Base-by-base conservation (phyloP, 2,888 invertebrate species). In the Deilephila elpenor region DNA sequence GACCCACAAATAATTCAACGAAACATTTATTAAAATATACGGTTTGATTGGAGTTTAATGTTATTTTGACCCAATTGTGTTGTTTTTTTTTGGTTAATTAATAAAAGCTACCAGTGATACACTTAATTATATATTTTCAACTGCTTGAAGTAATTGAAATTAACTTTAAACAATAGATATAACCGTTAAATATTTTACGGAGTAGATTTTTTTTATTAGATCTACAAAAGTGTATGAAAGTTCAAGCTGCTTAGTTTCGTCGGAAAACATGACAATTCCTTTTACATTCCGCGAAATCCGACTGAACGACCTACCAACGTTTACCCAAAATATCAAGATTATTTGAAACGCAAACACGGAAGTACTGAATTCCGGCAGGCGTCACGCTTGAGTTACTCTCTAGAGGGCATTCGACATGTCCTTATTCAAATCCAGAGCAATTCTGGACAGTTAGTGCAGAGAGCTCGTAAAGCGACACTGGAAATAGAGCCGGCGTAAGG, bases 401-500 rank as follows among this genome's bases (percentile, higher is more conserved):
- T 17, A 1, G 34, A 73, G 37, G 17, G 20, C 56, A 60, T 73
- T 61, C 70, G 61, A 60, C 61, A 64, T 71, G 75, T 79, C 80
- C 80, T 76, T 78, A 80, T 80, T 79, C 79, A 79, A 79, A 81
- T 78, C 78, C 79, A 77, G 79, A 78, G 81, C 81, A 82, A 73
- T 71, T 71, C 76, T 79, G 86, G 85, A 87, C 85, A 86, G 87
- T 91, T 89, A 90, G 86, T 83, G 82, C 81, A 59, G 59, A 73
- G 74, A 77, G 79, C 82, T 87, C 91, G 86, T 90, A 91, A 90
- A 92, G 85, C 84, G 79, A 75, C 73, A 82, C 83, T 85, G 80
- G 84, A 88, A 86, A 11, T 44, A 44, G 44, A 11, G 44, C 11
- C 14, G 44, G 44, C 44, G 44, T 44, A 11, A 44, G 44, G 44